Base-by-base conservation (phyloP, 2,797 vertebrate genomes). In the Austrolebias charrua region DNA sequence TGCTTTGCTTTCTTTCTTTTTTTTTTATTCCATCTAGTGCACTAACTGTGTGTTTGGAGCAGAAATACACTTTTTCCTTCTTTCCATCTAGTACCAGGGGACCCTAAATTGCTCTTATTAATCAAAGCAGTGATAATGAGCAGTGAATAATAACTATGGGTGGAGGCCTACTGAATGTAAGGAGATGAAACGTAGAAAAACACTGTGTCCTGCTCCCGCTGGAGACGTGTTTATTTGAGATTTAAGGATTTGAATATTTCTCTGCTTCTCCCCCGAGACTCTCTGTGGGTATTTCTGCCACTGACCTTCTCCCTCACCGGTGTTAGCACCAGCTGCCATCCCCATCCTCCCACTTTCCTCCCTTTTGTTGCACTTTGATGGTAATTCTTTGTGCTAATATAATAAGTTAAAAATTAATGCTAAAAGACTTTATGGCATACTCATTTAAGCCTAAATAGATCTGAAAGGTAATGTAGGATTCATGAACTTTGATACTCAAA, bases 111-210 rank as follows among this genome's bases (percentile, higher is more conserved):
- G 86, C 86, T 86, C 77, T 85, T 91, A 92, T 93, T 93, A 91
- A 93, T 93, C 91, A 91, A 89, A 76, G 78, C 81, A 85, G 82
- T 88, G 89, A 91, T 92, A 92, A 92, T 92, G 90, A 93, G 90
- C 86, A 87, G 82, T 85, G 82, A 90, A 91, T 85, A 88, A 89
- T 86, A 87, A 84, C 89, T 80, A 77, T 75, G 78, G 64, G 77
- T 76, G 76, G 73, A 87, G 80, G 79, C 84, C 63, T 69, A 52
- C 57, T 78, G 78, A 85, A 91, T 88, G 81, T 77, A 85, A 71
- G 83, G 80, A 80, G 79, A 77, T 74, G 64, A 60, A 61, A 71
- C 28, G 6, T 35, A 8, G 14, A 44, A 49, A 28, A 48, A 52
- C 66, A 69, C 61, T 53, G 43, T 1, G 28, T 43, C 66, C 19